phyloP scores from a whole-genome alignment of 2,888 invertebrate genomes.

The Erynnis tages region DNA sequence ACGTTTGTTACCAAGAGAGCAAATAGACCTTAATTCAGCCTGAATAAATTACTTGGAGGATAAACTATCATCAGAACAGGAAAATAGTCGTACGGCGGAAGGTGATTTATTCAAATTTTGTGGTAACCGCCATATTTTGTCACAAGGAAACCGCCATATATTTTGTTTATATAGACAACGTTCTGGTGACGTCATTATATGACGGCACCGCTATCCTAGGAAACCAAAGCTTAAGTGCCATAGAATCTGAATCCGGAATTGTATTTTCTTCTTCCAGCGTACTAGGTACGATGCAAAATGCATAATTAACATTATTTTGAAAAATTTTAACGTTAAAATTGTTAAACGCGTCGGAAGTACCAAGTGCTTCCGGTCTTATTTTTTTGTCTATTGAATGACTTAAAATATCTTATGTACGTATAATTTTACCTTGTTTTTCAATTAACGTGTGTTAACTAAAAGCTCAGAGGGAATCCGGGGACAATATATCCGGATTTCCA shows the following conservation, averaged over 20 bases:
- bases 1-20: no score
- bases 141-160: no score
- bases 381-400: background rate
- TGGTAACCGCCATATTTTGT: no score
- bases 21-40: no score
- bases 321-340: background rate
- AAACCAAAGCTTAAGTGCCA: background rate
- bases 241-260: slow-evolving; percentile 27
- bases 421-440: slow-evolving; percentile 8
- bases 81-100: no score
- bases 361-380: slow-evolving; percentile 12
- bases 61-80: no score
- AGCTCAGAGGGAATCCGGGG: slow-evolving; percentile 10
- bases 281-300: slow-evolving; percentile 31
- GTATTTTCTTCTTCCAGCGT: slow-evolving; percentile 4
- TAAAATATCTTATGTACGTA: no score
- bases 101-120: no score
- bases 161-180: no score
- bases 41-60: no score
- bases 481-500: slow-evolving; percentile 19
- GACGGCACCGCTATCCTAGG: no score
- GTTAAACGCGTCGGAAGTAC: slow-evolving; percentile 3
- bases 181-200: no score
- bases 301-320: slow-evolving; percentile 35
- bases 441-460: slow-evolving; percentile 11